Conservation (phyloP, 2,888 invertebrate species). For the Drosophila fulvimacula region DNA sequence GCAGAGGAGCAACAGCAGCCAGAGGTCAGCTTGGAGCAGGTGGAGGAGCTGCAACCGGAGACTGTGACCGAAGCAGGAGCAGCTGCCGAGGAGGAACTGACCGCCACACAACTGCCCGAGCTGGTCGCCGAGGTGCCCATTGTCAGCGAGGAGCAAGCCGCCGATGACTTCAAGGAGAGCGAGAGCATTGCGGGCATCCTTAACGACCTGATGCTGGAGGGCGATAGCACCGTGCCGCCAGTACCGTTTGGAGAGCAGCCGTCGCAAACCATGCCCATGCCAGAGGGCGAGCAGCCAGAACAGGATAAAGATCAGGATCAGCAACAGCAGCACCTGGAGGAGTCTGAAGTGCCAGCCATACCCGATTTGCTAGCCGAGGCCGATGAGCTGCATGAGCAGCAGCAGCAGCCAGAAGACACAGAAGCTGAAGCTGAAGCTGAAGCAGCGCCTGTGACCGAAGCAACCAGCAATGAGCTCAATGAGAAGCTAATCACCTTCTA, state of each 20-base stretch:
- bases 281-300: constrained; percentile 6
- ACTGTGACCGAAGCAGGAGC: constrained; percentile 17
- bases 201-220: constrained; percentile 80
- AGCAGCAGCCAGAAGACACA: constrained; percentile 23
- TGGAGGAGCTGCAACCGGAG: constrained; percentile 23
- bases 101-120: constrained; percentile 44
- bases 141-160: constrained; percentile 55
- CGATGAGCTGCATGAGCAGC: constrained; percentile 42
- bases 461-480: constrained; percentile 25
- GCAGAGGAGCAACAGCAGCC: constrained; percentile 13
- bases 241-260: constrained; percentile 64
- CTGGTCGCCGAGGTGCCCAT: constrained; percentile 47
- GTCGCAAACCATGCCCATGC: constrained; percentile 46
- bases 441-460: constrained; percentile 26
- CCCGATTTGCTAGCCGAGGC: constrained; percentile 67
- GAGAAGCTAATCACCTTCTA: constrained; percentile 68
- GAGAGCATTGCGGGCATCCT: constrained; percentile 82
- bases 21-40: constrained; percentile 22
- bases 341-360: constrained; percentile 24
- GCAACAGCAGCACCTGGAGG: constrained; percentile 11
- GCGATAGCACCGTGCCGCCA: constrained; percentile 72
- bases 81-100: constrained; percentile 18
- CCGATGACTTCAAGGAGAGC: constrained; percentile 76
- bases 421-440: constrained; percentile 19
- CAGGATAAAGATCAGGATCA: constrained; percentile 8